A percentile compares a stretch with the other conserved stretches of the same genome.
Conservation (phyloP, 2,797 vertebrate genomes). For the Gastrophryne carolinensis region DNA sequence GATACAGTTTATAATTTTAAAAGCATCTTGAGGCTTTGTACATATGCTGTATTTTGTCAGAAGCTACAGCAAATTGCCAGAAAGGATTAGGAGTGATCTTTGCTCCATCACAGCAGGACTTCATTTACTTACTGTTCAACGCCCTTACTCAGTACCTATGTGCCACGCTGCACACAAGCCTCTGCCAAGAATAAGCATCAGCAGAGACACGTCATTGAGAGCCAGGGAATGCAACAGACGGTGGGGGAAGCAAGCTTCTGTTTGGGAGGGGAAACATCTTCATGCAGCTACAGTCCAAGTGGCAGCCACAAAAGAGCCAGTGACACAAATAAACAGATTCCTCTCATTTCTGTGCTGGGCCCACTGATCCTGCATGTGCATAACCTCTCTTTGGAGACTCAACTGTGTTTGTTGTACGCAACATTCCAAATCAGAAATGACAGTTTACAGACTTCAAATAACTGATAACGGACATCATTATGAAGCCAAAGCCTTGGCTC, state of each 20-base stretch:
- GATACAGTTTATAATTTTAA: too few relatives aligned
- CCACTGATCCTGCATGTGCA: neutral
- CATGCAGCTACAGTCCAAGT: slow-evolving; percentile 11
- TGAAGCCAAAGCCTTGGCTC: too few relatives aligned
- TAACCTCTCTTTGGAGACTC: neutral
- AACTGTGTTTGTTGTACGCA: too few relatives aligned
- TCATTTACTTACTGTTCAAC: slow-evolving; percentile 12
- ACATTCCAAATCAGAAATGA: too few relatives aligned
- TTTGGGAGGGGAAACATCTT: slow-evolving; percentile 31
- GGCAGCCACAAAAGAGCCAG: slow-evolving; percentile 19
- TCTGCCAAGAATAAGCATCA: slow-evolving; percentile 1
- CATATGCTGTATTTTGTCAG: too few relatives aligned
- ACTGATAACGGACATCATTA: too few relatives aligned
- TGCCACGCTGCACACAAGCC: neutral
- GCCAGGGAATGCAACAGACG: slow-evolving; percentile 20
- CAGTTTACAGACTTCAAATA: too few relatives aligned
- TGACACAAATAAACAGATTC: slow-evolving; percentile 30
- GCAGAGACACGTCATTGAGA: slow-evolving; percentile 33
- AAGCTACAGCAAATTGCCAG: too few relatives aligned
- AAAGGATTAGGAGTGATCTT: slow-evolving; percentile 6
- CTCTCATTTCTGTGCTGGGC: neutral
- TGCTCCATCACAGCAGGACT: slow-evolving; percentile 1
- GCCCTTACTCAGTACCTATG: slow-evolving; percentile 6
- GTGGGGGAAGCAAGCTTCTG: slow-evolving; percentile 24
- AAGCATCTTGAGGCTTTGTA: too few relatives aligned